phyloP scores from a whole-genome alignment of 2,888 invertebrate species.

The Ennomos quercinarius region DNA sequence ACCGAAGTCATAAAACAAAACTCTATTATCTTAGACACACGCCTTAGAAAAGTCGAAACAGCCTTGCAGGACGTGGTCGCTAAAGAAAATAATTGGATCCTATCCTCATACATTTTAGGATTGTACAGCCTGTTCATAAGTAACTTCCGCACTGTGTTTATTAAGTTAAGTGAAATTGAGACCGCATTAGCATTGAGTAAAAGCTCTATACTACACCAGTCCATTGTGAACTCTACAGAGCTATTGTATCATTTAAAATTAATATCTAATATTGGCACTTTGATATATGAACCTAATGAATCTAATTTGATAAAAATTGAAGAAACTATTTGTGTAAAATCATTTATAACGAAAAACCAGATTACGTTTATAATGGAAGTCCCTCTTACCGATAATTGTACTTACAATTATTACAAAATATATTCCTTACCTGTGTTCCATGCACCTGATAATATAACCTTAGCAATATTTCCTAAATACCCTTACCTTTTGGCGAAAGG shows the following conservation, averaged over 20 bases:
- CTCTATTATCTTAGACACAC: no score
- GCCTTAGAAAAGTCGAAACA: no score
- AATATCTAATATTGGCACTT: background rate
- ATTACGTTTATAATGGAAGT: background rate
- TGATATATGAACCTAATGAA: background rate
- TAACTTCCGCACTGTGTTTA: background rate
- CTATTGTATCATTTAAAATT: background rate
- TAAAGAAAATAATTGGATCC: background rate
- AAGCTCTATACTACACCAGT: background rate
- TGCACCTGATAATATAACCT: background rate
- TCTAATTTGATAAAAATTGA: conserved; percentile 1
- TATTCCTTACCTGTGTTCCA: conserved; percentile 8
- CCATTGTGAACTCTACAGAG: background rate
- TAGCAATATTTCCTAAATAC: conserved; percentile 2
- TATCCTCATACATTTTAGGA: background rate
- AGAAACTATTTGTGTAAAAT: conserved; percentile 4
- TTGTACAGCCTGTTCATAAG: background rate
- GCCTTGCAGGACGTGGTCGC: background rate
- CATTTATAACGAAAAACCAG: background rate
- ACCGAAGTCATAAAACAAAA: background rate
- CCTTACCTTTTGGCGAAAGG: conserved; percentile 12
- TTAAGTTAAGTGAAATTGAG: background rate
- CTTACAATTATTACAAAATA: conserved; percentile 1
- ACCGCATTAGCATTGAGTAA: background rate
- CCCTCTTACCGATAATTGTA: background rate